These are phyloP conservation scores for Teleiodes luculella DNA, from an alignment of 2,888 invertebrate species.

Conservation along the genomic window DNA sequence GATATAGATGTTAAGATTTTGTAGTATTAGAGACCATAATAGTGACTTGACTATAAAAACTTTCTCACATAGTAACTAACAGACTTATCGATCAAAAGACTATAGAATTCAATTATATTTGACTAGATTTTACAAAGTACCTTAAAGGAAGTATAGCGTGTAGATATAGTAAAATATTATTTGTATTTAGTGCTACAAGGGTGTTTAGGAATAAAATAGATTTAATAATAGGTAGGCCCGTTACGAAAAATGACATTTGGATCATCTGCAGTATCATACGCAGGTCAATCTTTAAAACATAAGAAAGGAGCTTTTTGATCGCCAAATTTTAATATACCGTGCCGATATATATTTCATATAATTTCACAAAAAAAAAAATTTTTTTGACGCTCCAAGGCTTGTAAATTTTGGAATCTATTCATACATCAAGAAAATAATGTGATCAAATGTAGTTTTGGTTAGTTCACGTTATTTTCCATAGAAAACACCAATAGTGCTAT, in stretches of 20 bases:
- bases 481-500: too few relatives aligned
- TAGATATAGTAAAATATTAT: background rate
- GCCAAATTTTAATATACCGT: too few relatives aligned
- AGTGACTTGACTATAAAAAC: background rate
- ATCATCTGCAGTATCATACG: too few relatives aligned
- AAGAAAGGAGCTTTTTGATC: too few relatives aligned
- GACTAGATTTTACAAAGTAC: conserved; percentile 69
- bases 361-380: too few relatives aligned
- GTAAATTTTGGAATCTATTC: too few relatives aligned
- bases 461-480: too few relatives aligned
- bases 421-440: too few relatives aligned
- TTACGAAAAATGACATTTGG: background rate
- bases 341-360: too few relatives aligned
- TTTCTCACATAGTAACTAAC: background rate
- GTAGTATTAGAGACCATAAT: background rate
- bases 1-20: conserved; percentile 8
- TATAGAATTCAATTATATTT: conserved; percentile 54
- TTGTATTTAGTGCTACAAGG: background rate
- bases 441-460: too few relatives aligned
- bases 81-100: conserved; percentile 31
- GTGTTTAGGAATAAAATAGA: background rate
- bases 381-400: too few relatives aligned
- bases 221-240: background rate
- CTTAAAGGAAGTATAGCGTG: conserved; percentile 40
- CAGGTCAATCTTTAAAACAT: too few relatives aligned